Evolutionary conservation across 37 sponge, comb jelly and placozoan species (phyloP), one percentile per base, ranked within the genome.

Genomic region (Cliona cf. orientalis): DNA sequence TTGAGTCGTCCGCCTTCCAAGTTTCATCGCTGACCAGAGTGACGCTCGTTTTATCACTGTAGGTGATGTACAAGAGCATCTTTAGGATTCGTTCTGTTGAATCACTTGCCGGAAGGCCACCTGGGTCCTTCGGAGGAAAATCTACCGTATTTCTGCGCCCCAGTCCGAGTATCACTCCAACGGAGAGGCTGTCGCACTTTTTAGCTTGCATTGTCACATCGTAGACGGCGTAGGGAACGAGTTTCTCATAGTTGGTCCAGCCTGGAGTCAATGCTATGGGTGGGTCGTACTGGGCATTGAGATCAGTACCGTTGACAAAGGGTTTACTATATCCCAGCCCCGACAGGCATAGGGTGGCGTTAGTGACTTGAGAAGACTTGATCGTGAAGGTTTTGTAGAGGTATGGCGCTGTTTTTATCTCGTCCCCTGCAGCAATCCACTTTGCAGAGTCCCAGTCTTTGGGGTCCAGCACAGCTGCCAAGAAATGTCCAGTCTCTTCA

Each of bases 181-280:
- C 49, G 0, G 58, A 71, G 42, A n/a, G 42, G 25, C 1, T 23
- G 53, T 21, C 46, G 4, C n/a, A 21, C 6, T 11, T 29, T n/a
- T 12, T 42, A 40, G 83, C 37, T 17, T 66, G n/a, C 1, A 62
- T 22, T 17, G 77, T 62, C 23, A 89, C 64, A 57, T 68, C 61
- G 57, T 62, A 89, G 1, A 45, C 45, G 28, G 66, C 57, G 40
- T 83, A 82, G 37, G 83, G 84, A 5, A 61, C 77, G 4, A 66
- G 72, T 6, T 31, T 14, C 46, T 89, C 84, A 42, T 89, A 89
- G 5, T 89, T 70, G 3, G 89, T 83, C 89, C 89, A 89, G n/a
- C 89, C 89, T n/a, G 89, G 89, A 7, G 69, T 55, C 21, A 89
- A 49, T 31, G 72, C 70, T 31, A 89, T 66, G 12, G 83, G 69